phyloP scores from a whole-genome alignment of 2,888 invertebrate species.

The Mamestra brassicae region DNA sequence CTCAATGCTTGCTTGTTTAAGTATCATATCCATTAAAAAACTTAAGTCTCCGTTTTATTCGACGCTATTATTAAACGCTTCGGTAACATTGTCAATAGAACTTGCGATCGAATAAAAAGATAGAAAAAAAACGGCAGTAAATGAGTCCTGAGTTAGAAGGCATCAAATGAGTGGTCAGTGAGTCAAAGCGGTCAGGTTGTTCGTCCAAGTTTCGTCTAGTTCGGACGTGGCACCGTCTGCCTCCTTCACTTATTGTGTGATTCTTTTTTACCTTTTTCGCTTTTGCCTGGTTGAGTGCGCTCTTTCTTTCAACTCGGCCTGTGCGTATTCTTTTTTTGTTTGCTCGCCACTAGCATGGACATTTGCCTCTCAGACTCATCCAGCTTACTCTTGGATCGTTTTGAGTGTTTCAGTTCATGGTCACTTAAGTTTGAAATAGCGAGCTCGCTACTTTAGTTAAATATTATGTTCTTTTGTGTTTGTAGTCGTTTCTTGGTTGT shows the following conservation, averaged over 20 bases:
- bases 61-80: slow-evolving; percentile 19
- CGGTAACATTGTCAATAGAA: slow-evolving; percentile 41
- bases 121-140: slow-evolving; percentile 42
- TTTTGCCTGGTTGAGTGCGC: slow-evolving; percentile 81
- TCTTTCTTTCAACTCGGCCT: slow-evolving; percentile 79
- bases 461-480: slow-evolving; percentile 60
- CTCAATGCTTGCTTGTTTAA: slow-evolving; percentile 9
- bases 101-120: slow-evolving; percentile 43
- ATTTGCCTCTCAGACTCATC: slow-evolving; percentile 81
- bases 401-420: slow-evolving; percentile 73
- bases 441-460: slow-evolving; percentile 66
- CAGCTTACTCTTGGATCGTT: slow-evolving; percentile 71
- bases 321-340: slow-evolving; percentile 82
- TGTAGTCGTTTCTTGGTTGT: slow-evolving; percentile 35
- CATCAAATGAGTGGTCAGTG: slow-evolving; percentile 62
- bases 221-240: slow-evolving; percentile 79
- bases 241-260: slow-evolving; percentile 83
- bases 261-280: slow-evolving; percentile 82
- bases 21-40: slow-evolving; percentile 19
- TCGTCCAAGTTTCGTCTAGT: slow-evolving; percentile 77
- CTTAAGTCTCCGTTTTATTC: slow-evolving; percentile 2
- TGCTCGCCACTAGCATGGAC: slow-evolving; percentile 80
- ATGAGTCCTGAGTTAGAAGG: slow-evolving; percentile 38
- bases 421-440: slow-evolving; percentile 72
- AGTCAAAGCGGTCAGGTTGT: slow-evolving; percentile 78